Base-by-base conservation (phyloP, 2,888 invertebrate species). In the Neelides folsomi region DNA sequence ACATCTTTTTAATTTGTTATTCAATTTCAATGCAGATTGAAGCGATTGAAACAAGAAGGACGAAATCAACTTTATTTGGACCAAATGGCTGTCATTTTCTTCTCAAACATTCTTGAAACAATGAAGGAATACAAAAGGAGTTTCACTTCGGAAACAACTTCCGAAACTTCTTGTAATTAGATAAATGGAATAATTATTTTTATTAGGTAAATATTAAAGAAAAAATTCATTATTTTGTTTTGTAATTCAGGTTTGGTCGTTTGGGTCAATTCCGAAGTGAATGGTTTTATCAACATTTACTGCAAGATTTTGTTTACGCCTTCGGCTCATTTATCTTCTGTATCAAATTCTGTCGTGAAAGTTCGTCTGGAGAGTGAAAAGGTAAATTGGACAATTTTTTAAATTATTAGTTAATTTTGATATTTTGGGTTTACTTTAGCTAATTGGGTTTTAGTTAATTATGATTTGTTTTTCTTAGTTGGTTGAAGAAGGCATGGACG, bases 221-320 rank as follows among this genome's bases (percentile, higher is more conserved):
- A n/a, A n/a, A n/a, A n/a, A n/a, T n/a, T n/a, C n/a, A n/a, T n/a
- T n/a, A n/a, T n/a, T n/a, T 27, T 27, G 27, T 53, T 51, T 36
- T 34, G 27, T 12, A 13, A 38, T 46, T 34, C 27, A 81, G 85
- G 82, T 50, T 82, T 93, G 62, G 80, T 92, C 57, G 86, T 92
- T 5, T 95, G 95, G 95, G 83, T 86, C 60, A 86, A 86, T 66
- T 78, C 80, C 59, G 87, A 89, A 72, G 73, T 88, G 52, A 81
- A 82, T 65, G 77, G 82, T 65, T 78, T 89, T 67, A 83, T 83
- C 64, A 80, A 81, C 62, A 85, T 86, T 71, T 77, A 88, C 65
- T 81, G 84, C 48, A 85, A 86, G 67, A 87, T 93, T 71, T 82
- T 93, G 46, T 87, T 94, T 68, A 83, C 86, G 62, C 87, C 89